Evolutionary conservation across 2,797 vertebrate species (phyloP).

Genomic region (Rhyacichthys aspro): DNA sequence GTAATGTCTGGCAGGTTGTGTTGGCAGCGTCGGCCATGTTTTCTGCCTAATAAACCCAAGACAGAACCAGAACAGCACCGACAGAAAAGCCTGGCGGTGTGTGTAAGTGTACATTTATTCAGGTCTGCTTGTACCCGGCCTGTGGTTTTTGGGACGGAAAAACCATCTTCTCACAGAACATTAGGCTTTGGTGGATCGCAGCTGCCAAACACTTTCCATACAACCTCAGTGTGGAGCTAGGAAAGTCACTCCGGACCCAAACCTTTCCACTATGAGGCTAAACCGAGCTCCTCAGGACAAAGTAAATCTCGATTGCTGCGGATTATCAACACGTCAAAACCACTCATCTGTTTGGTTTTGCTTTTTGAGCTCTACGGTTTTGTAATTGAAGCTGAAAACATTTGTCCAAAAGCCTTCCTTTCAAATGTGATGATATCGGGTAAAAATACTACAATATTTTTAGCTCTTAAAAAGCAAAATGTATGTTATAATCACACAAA

Average conservation of each 20-base stretch:
- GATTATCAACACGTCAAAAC: conserved; percentile 1
- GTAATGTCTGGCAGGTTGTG: neutral
- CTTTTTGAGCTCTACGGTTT: neutral
- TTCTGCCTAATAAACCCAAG: conserved; percentile 69
- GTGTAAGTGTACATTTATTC: conserved; percentile 29
- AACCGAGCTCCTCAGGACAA: conserved; percentile 27
- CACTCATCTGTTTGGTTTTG: neutral
- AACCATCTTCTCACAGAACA: conserved; percentile 70
- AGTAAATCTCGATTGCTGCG: conserved; percentile 1
- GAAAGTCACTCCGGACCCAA: conserved; percentile 59
- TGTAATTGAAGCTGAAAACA: neutral
- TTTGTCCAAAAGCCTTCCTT: neutral
- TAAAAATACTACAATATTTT: too few relatives aligned
- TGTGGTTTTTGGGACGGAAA: conserved; percentile 65
- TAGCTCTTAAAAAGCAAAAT: too few relatives aligned
- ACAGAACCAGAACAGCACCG: conserved; percentile 63
- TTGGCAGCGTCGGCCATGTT: conserved; percentile 45
- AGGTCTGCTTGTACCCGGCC: conserved; percentile 25
- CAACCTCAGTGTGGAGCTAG: conserved; percentile 53
- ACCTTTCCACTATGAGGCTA: conserved; percentile 56
- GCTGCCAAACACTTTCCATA: conserved; percentile 68
- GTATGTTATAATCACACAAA: too few relatives aligned
- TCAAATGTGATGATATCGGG: too few relatives aligned
- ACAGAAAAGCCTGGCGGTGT: conserved; percentile 48
- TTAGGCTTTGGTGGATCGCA: conserved; percentile 62